These are phyloP conservation scores for Oreochromis niloticus DNA, from an alignment of 2,113 vertebrate species.

Conservation along the genomic window DNA sequence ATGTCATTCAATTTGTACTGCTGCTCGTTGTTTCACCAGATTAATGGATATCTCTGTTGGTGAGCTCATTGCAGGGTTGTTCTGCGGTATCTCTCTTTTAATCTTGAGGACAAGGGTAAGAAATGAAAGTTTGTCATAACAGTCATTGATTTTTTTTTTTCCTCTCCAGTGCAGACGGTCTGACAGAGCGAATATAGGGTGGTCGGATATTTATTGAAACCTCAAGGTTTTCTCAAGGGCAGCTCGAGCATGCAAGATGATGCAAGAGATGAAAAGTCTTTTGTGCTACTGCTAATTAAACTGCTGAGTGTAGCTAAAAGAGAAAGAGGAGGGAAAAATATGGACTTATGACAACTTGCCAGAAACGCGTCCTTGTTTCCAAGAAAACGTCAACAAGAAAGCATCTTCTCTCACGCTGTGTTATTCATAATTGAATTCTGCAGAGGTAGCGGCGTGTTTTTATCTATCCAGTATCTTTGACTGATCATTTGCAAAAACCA, in stretches of 20 bases:
- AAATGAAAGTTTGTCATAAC: background rate
- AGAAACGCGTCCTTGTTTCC: background rate
- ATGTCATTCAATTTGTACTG: constrained; percentile 61
- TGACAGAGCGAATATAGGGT: background rate
- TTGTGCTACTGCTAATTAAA: constrained; percentile 1
- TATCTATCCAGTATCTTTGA: constrained; percentile 16
- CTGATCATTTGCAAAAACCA: constrained; percentile 36
- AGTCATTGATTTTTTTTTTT: constrained; percentile 2
- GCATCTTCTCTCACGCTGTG: background rate
- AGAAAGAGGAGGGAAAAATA: background rate
- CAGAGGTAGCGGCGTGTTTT: constrained; percentile 8
- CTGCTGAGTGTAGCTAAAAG: background rate
- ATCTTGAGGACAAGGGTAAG: background rate
- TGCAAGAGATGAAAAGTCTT: background rate
- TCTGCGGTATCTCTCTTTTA: background rate
- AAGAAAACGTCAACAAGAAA: constrained; percentile 9
- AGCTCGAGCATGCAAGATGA: background rate
- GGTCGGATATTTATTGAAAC: background rate
- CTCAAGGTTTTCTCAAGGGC: constrained; percentile 46
- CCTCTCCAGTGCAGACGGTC: background rate
- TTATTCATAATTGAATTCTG: constrained; percentile 24
- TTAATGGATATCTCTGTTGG: constrained; percentile 4
- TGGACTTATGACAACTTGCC: background rate
- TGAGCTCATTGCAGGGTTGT: constrained; percentile 8
- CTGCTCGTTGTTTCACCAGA: constrained; percentile 27